phyloP scores from a whole-genome alignment of 2,797 vertebrate genomes.

The Brachymystax lenok region DNA sequence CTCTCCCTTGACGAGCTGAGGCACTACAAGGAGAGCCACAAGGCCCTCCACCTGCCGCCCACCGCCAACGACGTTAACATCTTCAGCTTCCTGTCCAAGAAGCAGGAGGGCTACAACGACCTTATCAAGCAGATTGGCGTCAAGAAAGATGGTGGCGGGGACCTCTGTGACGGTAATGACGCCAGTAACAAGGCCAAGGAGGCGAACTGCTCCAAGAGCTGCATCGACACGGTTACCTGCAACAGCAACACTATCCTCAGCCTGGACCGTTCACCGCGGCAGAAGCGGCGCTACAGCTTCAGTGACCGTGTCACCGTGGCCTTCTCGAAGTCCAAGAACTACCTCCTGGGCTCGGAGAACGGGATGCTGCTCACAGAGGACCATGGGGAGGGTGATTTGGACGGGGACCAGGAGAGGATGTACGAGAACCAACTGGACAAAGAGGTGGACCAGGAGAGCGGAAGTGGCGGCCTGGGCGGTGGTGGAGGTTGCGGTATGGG shows the following conservation, averaged over 20 bases:
- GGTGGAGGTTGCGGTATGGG: slow-evolving; percentile 40
- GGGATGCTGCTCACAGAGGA: slow-evolving; percentile 80
- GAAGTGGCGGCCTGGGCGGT: slow-evolving; percentile 13
- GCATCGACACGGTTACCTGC: slow-evolving; percentile 58
- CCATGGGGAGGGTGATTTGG: slow-evolving; percentile 70
- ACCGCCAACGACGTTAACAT: slow-evolving; percentile 90
- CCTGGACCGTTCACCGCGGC: slow-evolving; percentile 77
- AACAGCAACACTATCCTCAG: slow-evolving; percentile 79
- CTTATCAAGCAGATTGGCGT: slow-evolving; percentile 95
- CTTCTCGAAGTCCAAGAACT: slow-evolving; percentile 86
- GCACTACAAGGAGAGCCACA: slow-evolving; percentile 79
- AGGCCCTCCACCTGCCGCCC: slow-evolving; percentile 74
- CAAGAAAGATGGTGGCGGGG: slow-evolving; percentile 68
- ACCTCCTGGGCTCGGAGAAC: slow-evolving; percentile 83
- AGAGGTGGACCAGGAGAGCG: slow-evolving; percentile 80
- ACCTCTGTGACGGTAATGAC: not conserved
- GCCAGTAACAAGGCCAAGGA: slow-evolving; percentile 50
- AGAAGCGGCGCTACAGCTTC: slow-evolving; percentile 79
- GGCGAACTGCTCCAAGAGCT: slow-evolving; percentile 69
- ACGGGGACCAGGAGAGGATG: slow-evolving; percentile 63
- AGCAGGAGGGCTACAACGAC: slow-evolving; percentile 93
- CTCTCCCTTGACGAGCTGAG: slow-evolving; percentile 87
- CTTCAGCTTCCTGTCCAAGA: slow-evolving; percentile 94
- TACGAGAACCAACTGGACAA: slow-evolving; percentile 92
- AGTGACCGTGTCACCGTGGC: slow-evolving; percentile 85